Evolutionary conservation across 2,113 vertebrate species (phyloP).

Genomic region (Mesocricetus auratus): DNA sequence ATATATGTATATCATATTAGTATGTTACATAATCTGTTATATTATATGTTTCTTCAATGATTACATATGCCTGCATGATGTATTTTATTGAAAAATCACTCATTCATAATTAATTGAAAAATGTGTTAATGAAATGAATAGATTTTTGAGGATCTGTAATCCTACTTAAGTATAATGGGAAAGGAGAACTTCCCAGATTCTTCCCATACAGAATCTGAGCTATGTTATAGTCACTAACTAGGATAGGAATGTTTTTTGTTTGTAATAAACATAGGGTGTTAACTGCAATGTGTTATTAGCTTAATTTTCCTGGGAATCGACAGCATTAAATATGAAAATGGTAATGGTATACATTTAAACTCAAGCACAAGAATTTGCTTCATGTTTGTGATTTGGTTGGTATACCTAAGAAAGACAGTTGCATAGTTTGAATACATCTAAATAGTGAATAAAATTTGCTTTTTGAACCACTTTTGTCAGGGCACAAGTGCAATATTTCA

Average conservation of each 20-base stretch:
- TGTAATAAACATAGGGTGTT: background rate
- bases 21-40: background rate
- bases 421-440: background rate
- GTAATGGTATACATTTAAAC: background rate
- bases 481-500: too few species aligned
- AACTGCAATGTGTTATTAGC: background rate
- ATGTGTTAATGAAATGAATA: background rate
- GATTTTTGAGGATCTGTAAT: background rate
- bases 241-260: background rate
- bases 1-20: background rate
- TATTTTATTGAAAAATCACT: background rate
- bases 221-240: background rate
- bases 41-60: background rate
- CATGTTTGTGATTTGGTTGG: background rate
- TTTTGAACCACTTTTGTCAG: background rate
- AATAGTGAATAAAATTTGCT: conserved; percentile 5
- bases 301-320: background rate
- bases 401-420: background rate
- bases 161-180: background rate
- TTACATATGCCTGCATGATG: background rate
- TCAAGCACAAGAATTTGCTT: background rate
- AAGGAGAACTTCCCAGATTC: background rate
- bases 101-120: background rate
- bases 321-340: background rate
- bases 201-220: background rate